These are phyloP conservation scores for Lasioglossum marginatum DNA, from an alignment of 2,888 invertebrate species.

Conservation along the genomic window DNA sequence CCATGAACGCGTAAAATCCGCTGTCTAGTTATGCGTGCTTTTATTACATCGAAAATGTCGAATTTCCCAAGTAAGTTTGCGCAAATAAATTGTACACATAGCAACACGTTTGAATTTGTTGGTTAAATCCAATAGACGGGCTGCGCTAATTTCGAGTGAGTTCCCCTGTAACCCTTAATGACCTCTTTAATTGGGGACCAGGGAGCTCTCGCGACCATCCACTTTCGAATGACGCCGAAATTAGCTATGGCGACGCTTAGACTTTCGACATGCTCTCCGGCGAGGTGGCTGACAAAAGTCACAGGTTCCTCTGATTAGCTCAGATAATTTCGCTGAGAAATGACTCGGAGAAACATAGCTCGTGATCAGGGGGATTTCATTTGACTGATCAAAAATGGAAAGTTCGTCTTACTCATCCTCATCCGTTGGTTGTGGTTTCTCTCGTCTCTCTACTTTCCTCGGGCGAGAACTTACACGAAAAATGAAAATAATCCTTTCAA, in stretches of 20 bases:
- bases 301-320: background rate
- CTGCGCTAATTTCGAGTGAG: background rate
- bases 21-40: too few relatives aligned
- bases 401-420: background rate
- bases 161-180: conserved; percentile 29
- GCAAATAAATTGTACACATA: too few relatives aligned
- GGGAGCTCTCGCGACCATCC: background rate
- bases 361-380: background rate
- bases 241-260: background rate
- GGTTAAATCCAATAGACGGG: conserved; percentile 9
- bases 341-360: background rate
- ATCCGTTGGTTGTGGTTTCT: background rate
- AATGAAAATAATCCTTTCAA: background rate
- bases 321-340: background rate
- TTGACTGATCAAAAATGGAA: background rate
- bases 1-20: too few relatives aligned
- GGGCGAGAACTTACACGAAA: background rate
- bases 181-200: conserved; percentile 33
- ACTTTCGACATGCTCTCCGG: background rate
- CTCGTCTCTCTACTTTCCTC: background rate
- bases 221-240: conserved; percentile 16
- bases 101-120: too few relatives aligned
- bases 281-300: background rate
- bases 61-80: too few relatives aligned
- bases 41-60: too few relatives aligned